These are phyloP conservation scores for Jaculus jaculus DNA, from an alignment of 2,113 vertebrate genomes.

Conservation along the genomic window DNA sequence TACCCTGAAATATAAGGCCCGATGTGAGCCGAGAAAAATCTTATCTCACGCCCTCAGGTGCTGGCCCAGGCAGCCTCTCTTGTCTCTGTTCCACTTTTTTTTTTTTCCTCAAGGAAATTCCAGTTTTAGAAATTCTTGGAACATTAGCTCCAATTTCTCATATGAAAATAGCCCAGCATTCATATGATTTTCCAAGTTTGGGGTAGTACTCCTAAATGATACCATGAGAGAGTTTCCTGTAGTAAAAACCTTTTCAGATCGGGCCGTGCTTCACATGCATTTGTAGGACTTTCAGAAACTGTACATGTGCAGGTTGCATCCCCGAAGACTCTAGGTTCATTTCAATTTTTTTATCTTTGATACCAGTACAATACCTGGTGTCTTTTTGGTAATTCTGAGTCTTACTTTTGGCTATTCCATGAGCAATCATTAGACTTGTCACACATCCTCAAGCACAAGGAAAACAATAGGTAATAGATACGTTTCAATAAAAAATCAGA, in stretches of 20 bases:
- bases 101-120: not conserved
- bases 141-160: not conserved
- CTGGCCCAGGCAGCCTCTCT: not conserved
- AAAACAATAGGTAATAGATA: not conserved
- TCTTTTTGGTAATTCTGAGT: not conserved
- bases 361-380: not conserved
- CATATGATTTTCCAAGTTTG: constrained; percentile 38
- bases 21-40: not conserved
- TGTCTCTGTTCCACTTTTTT: not conserved
- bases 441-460: not conserved
- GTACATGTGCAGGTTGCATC: not conserved
- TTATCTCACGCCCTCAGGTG: not conserved
- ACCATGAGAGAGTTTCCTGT: too few relatives aligned
- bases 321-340: not conserved
- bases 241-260: constrained; percentile 2
- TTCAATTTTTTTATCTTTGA: constrained; percentile 17
- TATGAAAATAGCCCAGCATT: not conserved
- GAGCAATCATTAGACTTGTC: constrained; percentile 30
- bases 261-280: not conserved
- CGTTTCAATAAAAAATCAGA: not conserved
- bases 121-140: not conserved
- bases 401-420: constrained; percentile 4
- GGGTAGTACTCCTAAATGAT: constrained; percentile 23
- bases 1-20: not conserved
- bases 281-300: constrained; percentile 33